A percentile compares a stretch with the other conserved stretches of the same genome.
Evolutionary conservation across 2,113 vertebrate genomes (phyloP).

Genomic region (Motacilla alba): DNA sequence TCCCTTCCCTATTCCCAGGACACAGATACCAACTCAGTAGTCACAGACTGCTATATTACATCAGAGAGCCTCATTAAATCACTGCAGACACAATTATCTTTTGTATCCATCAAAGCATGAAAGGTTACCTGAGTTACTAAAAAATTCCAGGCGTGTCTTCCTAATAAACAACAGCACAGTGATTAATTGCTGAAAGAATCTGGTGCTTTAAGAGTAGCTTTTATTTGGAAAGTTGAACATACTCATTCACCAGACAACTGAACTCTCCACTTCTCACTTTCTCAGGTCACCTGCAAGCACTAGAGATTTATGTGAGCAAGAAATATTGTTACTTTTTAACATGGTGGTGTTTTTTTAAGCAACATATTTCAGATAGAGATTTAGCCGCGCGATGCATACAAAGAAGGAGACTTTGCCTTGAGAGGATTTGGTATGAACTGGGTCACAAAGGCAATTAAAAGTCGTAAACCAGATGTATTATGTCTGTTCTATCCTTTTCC

Average conservation of each 20-base stretch:
- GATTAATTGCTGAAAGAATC: conserved; percentile 63
- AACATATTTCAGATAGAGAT: conserved; percentile 66
- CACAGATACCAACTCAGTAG: conserved; percentile 32
- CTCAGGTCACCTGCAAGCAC: conserved; percentile 76
- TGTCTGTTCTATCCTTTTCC: conserved; percentile 71
- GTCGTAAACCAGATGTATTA: conserved; percentile 72
- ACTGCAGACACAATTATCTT: conserved; percentile 53
- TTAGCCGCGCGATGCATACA: conserved; percentile 45
- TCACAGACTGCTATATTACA: conserved; percentile 39
- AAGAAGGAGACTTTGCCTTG: conserved; percentile 52
- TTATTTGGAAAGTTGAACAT: conserved; percentile 69
- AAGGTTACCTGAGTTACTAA: conserved; percentile 65
- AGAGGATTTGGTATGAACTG: conserved; percentile 64
- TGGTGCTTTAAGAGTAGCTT: conserved; percentile 69
- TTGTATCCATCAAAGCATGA: conserved; percentile 59
- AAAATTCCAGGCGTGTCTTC: conserved; percentile 69
- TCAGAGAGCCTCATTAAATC: conserved; percentile 53
- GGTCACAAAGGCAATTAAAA: conserved; percentile 65
- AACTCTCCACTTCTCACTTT: conserved; percentile 76
- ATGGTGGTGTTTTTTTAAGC: conserved; percentile 67
- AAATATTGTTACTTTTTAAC: conserved; percentile 67
- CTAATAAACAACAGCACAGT: conserved; percentile 57
- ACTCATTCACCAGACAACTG: conserved; percentile 73
- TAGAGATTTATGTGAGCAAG: conserved; percentile 77
- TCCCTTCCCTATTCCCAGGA: conserved; percentile 22